Evolutionary conservation across 2,113 vertebrate genomes (phyloP), one percentile per base, ranked within the genome.

Genomic region (human (Homo sapiens)): DNA sequence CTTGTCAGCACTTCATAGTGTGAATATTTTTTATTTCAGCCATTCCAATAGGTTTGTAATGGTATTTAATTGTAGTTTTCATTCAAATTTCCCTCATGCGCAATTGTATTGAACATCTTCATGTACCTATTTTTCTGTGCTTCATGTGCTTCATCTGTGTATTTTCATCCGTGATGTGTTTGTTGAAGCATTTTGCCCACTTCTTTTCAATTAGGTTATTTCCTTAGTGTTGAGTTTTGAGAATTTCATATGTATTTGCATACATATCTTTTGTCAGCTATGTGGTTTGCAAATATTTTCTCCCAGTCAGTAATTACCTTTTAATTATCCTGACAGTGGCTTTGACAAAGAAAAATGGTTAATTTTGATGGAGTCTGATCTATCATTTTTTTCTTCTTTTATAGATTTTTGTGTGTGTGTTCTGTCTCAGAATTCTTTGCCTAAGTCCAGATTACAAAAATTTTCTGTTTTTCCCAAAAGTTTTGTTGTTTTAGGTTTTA

Each of bases 261-360:
- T 52, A 80, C 12, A 73, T 61, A 61, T 45, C 8, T 50, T 50
- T 82, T 80, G 32, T 73, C 45, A 30, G 22, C 23, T 82, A 50
- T 59, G 11, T 87, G 48, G 10, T 83, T 83, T 83, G 64, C 48
- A 81, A 76, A 66, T 88, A 66, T 32, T 88, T 89, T 48, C 66
- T 73, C 55, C 55, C 30, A 23, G 35, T 59, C 40, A 79, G 40
- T 43, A 27, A 84, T 72, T 52, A 11, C 61, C 18, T 93, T 85
- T 93, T 43, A 70, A 68, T 78, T 78, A 35, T 59, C 57, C 93
- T 89, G 10, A 83, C 50, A 43, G 70, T 68, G 14, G 16, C 48
- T 84, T 89, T 89, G 86, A 79, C 70, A 89, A 75, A 68, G 48
- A 70, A 82, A 32, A 72, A 79, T 84, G 14, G 59, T 89, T 93